A percentile compares a stretch with the other conserved stretches of the same genome.
Evolutionary conservation across 2,113 vertebrate species (phyloP).

Genomic region (Prionailurus bengalensis): DNA sequence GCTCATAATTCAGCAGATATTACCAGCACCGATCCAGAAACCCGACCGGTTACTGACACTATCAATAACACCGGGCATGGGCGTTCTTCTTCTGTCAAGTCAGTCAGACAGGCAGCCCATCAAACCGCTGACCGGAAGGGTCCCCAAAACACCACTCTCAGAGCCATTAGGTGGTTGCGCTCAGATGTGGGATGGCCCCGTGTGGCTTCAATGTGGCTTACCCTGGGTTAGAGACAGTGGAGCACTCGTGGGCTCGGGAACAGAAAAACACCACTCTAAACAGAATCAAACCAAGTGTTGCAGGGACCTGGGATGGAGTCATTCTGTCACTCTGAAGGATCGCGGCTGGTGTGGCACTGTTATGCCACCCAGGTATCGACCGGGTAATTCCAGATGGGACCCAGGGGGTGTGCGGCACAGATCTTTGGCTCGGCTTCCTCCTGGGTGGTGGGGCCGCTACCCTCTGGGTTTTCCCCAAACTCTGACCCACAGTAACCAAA

Average conservation of each 20-base stretch:
- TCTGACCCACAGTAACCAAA: background rate
- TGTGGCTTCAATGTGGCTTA: too few species aligned
- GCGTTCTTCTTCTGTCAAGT: background rate
- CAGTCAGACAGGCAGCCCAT: background rate
- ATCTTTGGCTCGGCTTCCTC: background rate
- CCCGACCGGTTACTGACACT: too few species aligned
- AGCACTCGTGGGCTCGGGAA: background rate
- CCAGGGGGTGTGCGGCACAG: background rate
- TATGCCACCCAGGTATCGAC: background rate
- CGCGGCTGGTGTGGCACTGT: background rate
- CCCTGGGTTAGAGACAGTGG: background rate
- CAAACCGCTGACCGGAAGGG: background rate
- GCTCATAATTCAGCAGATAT: background rate
- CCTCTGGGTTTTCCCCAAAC: background rate
- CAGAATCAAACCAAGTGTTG: background rate
- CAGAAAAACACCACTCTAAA: background rate
- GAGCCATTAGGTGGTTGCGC: background rate
- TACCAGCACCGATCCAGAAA: background rate
- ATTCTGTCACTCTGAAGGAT: background rate
- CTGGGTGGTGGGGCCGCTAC: background rate
- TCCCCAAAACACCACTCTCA: background rate
- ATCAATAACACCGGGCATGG: background rate
- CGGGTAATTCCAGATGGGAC: background rate
- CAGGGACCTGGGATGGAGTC: background rate
- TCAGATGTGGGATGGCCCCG: too few species aligned